These are phyloP conservation scores for Bolinopsis microptera DNA, from an alignment of 37 sponge, comb jelly and placozoan genomes.

Conservation along the genomic window DNA sequence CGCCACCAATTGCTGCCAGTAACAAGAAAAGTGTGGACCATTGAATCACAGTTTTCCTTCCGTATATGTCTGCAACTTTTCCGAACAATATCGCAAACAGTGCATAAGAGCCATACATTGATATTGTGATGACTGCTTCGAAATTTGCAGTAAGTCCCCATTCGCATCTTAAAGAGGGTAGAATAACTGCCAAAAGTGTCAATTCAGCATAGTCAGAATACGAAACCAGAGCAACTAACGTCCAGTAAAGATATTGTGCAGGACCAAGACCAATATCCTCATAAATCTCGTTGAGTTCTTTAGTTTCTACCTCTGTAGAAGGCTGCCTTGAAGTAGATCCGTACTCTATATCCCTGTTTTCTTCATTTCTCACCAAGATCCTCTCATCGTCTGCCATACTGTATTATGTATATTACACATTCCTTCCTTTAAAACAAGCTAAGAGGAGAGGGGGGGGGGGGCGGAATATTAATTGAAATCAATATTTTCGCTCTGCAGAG, in stretches of 20 bases:
- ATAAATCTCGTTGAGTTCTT: constrained; percentile 27
- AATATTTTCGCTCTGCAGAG: too few relatives aligned
- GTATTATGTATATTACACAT: too few relatives aligned
- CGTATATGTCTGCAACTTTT: not conserved
- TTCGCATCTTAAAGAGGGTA: not conserved
- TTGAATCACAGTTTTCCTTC: not conserved
- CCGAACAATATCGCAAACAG: not conserved
- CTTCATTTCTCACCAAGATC: not conserved
- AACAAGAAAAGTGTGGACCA: not conserved
- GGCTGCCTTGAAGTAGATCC: not conserved
- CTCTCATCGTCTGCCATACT: not conserved
- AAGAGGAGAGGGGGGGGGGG: too few relatives aligned
- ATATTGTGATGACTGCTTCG: not conserved
- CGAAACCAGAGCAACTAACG: not conserved
- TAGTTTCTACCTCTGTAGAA: not conserved
- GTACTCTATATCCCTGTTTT: not conserved
- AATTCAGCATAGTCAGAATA: constrained; percentile 10
- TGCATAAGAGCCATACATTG: not conserved
- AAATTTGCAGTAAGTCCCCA: not conserved
- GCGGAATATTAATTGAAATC: too few relatives aligned
- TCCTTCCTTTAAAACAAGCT: too few relatives aligned
- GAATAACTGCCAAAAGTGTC: not conserved
- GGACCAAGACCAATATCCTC: not conserved
- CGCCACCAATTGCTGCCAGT: not conserved
- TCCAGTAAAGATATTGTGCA: not conserved